Conservation (phyloP, 1,140 invertebrate genomes). For the Chymomyza costata region DNA sequence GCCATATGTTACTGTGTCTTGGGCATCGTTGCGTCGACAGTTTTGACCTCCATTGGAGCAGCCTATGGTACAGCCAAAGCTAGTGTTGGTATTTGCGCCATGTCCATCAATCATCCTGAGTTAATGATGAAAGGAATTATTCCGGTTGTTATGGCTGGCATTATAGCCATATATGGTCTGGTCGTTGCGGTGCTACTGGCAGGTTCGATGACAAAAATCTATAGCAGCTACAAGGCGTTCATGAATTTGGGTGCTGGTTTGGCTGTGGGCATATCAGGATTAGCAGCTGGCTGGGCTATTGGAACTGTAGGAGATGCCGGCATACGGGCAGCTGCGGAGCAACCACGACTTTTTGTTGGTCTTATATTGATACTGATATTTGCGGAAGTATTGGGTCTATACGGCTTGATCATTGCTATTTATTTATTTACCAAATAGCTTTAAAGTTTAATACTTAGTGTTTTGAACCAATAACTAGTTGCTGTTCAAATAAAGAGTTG, state of each 20-base stretch:
- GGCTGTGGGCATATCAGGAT: conserved; percentile 90
- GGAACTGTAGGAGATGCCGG: conserved; percentile 95
- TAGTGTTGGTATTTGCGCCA: conserved; percentile 18
- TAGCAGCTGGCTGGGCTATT: conserved; percentile 93
- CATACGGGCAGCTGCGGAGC: conserved; percentile 92
- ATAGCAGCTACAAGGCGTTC: conserved; percentile 83
- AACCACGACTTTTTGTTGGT: conserved; percentile 93
- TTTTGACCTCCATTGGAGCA: conserved; percentile 79
- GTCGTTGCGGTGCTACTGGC: conserved; percentile 94
- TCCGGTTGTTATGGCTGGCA: conserved; percentile 73
- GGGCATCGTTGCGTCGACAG: conserved; percentile 91
- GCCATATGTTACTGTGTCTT: conserved; percentile 85
- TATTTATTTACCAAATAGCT: conserved; percentile 88
- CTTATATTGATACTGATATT: conserved; percentile 84
- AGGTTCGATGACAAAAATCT: conserved; percentile 77
- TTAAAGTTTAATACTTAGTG: too few species aligned
- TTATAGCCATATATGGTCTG: conserved; percentile 95
- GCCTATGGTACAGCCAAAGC: conserved; percentile 40
- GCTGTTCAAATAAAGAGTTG: too few species aligned
- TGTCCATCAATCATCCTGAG: conserved; percentile 29
- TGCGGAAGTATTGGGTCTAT: conserved; percentile 83
- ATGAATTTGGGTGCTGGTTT: conserved; percentile 92
- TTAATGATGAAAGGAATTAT: conserved; percentile 38
- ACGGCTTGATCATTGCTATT: conserved; percentile 94
- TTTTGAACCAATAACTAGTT: too few species aligned